Base-by-base conservation (phyloP, 2,113 vertebrate genomes). In the Panthera leo region DNA sequence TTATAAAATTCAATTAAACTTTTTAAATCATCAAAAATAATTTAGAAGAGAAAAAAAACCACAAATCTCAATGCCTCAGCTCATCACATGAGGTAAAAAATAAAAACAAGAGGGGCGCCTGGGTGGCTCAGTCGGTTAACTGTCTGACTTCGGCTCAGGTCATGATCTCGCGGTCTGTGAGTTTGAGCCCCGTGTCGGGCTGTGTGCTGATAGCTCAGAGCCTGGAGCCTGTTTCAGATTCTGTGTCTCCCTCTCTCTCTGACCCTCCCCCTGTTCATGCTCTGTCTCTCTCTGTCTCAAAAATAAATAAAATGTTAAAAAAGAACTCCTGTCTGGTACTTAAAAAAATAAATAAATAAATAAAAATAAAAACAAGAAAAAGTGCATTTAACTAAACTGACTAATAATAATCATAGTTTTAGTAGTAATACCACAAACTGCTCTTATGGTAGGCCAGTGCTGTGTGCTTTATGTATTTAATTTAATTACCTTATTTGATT, bases 281-380 rank as follows among this genome's bases (percentile, higher is more conserved):
- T 39, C 39, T 39, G 39, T 39, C 39, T 39, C 39, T 39, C 39
- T 39, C 39, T 39, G 39, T 39, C 39, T 39, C 39, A 39, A 39
- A 39, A 39, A 39, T 39, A 39, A 39, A 39, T 39, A 39, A 39
- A 39, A 39, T 39, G 39, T 39, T 39, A 39, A 39, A 39, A 39
- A 39, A 39, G 39, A 39, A 39, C 39, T 39, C 39, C 39, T 39
- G 39, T 39, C 39, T 4, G 39, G 39, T 39, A 39, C 39, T 39
- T 39, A 39, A 39, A 39, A 39, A 39, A 39, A 39, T 39, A 39
- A 39, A 39, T 39, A 39, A 39, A 4, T 39, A 39, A 39, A 39
- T 39, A 94, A 95, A 95, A 92, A 88, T 8, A 76, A 91, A 70
- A 53, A 89, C 10, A 65, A 89, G 76, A 89, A 91, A 55, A 18